Percentiles rank a stretch among this genome's conserved stretches.
These are phyloP conservation scores for Platygyra sinensis DNA, from an alignment of 64 coral and sea anemone genomes.

Conservation along the genomic window DNA sequence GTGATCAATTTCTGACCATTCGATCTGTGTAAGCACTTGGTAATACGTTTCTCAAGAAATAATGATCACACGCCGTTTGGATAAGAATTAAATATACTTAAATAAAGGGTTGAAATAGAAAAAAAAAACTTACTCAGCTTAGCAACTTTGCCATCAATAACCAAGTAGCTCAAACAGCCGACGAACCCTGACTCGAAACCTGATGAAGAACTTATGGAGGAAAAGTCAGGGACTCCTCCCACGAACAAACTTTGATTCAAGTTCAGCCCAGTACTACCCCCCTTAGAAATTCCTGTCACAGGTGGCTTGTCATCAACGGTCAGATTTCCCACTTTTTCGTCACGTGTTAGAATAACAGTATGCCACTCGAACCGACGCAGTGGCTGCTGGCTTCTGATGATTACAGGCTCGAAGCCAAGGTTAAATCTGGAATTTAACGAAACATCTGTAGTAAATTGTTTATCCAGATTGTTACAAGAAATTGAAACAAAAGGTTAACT, in stretches of 20 bases:
- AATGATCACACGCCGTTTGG: too few species aligned
- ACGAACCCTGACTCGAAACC: slow-evolving; percentile 72
- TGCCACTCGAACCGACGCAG: slow-evolving; percentile 74
- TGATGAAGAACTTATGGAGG: slow-evolving; percentile 48
- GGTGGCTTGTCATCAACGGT: slow-evolving; percentile 53
- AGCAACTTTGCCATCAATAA: slow-evolving; percentile 48
- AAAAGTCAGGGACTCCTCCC: slow-evolving; percentile 74
- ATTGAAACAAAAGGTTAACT: not conserved
- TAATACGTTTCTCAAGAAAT: too few species aligned
- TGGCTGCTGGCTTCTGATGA: slow-evolving; percentile 73
- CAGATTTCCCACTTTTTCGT: slow-evolving; percentile 64
- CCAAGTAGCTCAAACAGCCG: slow-evolving; percentile 78
- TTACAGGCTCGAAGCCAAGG: slow-evolving; percentile 63
- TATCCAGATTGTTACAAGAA: too few species aligned
- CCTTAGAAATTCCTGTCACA: slow-evolving; percentile 64
- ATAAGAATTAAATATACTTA: too few species aligned
- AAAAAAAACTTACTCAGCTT: slow-evolving; percentile 66
- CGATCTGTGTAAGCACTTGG: too few species aligned
- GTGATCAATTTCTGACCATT: too few species aligned
- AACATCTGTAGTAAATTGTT: not conserved
- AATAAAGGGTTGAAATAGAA: not conserved
- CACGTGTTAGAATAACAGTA: slow-evolving; percentile 61
- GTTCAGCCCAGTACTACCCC: slow-evolving; percentile 45
- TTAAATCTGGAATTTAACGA: slow-evolving; percentile 44
- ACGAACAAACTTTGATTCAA: slow-evolving; percentile 71